phyloP scores from a whole-genome alignment of 2,888 invertebrate species.

The Danaus chrysippus region DNA sequence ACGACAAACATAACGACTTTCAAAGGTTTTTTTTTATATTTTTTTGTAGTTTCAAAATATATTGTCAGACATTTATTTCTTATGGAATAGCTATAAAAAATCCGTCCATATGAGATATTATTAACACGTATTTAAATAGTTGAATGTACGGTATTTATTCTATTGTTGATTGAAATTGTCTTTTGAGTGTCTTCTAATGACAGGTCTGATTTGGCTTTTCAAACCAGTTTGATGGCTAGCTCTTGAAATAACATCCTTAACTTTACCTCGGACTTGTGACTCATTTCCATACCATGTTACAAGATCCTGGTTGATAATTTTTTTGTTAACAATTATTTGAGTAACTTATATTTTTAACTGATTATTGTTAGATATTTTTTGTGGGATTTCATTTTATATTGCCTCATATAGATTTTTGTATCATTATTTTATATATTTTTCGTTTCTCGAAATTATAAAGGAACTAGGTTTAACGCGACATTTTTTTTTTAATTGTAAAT shows the following conservation, averaged over 20 bases:
- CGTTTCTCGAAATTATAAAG: too few relatives aligned
- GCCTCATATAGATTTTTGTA: background rate
- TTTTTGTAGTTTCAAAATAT: background rate
- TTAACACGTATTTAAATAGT: too few relatives aligned
- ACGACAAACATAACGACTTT: background rate
- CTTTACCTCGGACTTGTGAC: constrained; percentile 3
- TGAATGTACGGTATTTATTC: too few relatives aligned
- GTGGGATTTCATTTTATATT: background rate
- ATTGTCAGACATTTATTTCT: background rate
- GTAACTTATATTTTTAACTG: background rate
- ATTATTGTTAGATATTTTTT: background rate
- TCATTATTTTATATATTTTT: too few relatives aligned
- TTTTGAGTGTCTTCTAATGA: too few relatives aligned
- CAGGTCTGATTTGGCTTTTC: background rate
- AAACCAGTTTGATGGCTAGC: background rate
- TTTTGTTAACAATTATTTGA: background rate
- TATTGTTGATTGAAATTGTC: too few relatives aligned
- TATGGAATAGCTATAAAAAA: too few relatives aligned
- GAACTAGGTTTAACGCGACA: too few relatives aligned
- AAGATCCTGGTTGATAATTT: background rate
- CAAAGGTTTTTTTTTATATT: background rate
- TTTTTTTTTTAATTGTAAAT: background rate
- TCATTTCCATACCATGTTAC: background rate
- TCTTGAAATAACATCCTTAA: background rate
- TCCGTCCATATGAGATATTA: too few relatives aligned